phyloP scores from a whole-genome alignment of 2,113 vertebrate genomes.

The Poecile atricapillus region DNA sequence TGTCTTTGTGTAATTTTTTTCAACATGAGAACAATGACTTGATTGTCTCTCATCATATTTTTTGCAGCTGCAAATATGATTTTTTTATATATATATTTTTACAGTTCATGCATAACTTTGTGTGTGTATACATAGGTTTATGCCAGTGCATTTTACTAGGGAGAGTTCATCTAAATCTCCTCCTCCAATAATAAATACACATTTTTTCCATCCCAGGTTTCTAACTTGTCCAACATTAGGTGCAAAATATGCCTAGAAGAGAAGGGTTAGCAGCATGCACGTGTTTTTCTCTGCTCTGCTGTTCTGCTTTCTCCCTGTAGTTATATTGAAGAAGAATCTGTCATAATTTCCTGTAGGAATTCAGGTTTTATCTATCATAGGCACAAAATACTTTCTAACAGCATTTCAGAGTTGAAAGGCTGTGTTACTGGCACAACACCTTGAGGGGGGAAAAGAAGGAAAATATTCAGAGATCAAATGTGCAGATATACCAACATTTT shows the following conservation, averaged over 20 bases:
- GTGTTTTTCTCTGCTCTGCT: neutral
- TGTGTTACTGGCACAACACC: neutral
- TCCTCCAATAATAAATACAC: neutral
- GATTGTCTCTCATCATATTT: neutral
- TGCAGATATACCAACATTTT: neutral
- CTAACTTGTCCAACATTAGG: neutral
- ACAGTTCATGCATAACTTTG: neutral
- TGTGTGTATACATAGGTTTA: neutral
- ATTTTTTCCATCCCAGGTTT: neutral
- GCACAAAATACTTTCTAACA: neutral
- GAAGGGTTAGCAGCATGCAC: neutral
- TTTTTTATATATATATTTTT: neutral
- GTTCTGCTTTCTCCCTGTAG: accelerated
- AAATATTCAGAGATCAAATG: neutral
- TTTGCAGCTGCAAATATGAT: neutral
- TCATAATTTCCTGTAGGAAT: neutral
- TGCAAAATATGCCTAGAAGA: neutral
- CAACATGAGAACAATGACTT: neutral
- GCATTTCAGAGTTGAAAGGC: neutral
- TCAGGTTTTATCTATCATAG: neutral
- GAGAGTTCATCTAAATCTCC: neutral
- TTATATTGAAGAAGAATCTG: neutral
- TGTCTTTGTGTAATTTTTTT: neutral
- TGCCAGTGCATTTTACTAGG: neutral
- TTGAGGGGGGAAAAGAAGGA: neutral